Percentiles rank a stretch among this genome's conserved stretches.
These are phyloP conservation scores for Alloscopus bannaensis DNA, from an alignment of 2,888 invertebrate species.

Conservation along the genomic window DNA sequence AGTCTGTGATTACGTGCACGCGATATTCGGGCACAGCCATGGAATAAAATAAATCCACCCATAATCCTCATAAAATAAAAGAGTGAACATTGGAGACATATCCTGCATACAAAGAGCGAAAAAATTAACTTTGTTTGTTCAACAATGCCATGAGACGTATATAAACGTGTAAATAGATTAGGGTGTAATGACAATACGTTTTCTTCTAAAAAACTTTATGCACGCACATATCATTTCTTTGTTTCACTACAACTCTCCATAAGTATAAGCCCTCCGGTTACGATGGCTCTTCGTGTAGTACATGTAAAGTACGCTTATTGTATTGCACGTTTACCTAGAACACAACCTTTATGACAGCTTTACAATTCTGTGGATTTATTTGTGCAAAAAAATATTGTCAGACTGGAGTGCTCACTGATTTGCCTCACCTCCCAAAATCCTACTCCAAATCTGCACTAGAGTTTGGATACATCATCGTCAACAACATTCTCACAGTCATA, in stretches of 20 bases:
- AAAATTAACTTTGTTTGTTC: conserved; percentile 36
- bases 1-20: conserved; percentile 61
- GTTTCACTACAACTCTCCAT: conserved; percentile 36
- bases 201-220: conserved; percentile 38
- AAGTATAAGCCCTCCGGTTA: conserved; percentile 33
- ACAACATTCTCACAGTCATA: too few relatives aligned
- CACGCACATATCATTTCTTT: conserved; percentile 26
- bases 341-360: conserved; percentile 24
- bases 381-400: conserved; percentile 42
- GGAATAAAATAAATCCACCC: not conserved
- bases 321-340: conserved; percentile 22
- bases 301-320: not conserved
- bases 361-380: conserved; percentile 24
- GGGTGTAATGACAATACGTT: conserved; percentile 46
- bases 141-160: conserved; percentile 24
- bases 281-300: conserved; percentile 34
- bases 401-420: conserved; percentile 25
- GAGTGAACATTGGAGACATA: not conserved
- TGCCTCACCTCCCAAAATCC: too few relatives aligned
- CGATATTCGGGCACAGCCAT: conserved; percentile 39
- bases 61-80: not conserved
- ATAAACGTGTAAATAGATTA: too few relatives aligned
- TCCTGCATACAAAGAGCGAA: conserved; percentile 15
- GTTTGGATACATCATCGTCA: too few relatives aligned
- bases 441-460: too few relatives aligned